Conservation (phyloP, 2,888 invertebrate species). For the Eretmocerus hayati region DNA sequence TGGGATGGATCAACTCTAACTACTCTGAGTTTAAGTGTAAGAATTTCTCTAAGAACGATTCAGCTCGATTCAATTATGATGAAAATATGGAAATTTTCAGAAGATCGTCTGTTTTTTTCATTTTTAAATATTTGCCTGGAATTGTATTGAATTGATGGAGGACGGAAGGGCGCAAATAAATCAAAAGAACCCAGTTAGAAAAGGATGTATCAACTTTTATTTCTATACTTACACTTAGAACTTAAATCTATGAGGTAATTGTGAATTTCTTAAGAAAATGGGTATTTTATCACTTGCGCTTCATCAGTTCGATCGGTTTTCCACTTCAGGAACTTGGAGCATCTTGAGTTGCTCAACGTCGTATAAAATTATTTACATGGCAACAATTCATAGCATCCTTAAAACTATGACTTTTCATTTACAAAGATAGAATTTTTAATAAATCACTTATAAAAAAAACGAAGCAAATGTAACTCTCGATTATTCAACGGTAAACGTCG, state of each 20-base stretch:
- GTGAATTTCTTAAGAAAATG: slow-evolving; percentile 7
- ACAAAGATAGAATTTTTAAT: slow-evolving; percentile 13
- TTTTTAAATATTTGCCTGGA: too few relatives aligned
- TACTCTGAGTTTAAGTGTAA: too few relatives aligned
- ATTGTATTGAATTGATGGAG: too few relatives aligned
- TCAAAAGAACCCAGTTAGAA: too few relatives aligned
- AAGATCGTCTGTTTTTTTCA: too few relatives aligned
- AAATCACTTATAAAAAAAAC: slow-evolving; percentile 10
- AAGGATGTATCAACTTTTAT: slow-evolving; percentile 19
- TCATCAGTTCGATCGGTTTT: slow-evolving; percentile 3
- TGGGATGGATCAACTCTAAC: too few relatives aligned
- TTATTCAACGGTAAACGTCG: not conserved
- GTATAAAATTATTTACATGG: slow-evolving; percentile 17
- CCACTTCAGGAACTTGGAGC: slow-evolving; percentile 9
- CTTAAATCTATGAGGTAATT: slow-evolving; percentile 14
- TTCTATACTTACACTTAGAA: slow-evolving; percentile 17
- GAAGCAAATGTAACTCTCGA: slow-evolving; percentile 1
- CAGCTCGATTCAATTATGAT: too few relatives aligned
- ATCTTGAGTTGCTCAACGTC: slow-evolving; percentile 7
- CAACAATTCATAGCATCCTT: slow-evolving; percentile 12
- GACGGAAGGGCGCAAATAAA: too few relatives aligned
- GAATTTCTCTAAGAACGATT: too few relatives aligned
- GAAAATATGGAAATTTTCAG: too few relatives aligned
- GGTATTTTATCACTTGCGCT: slow-evolving; percentile 9
- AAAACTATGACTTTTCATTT: slow-evolving; percentile 3